Evolutionary conservation across 2,113 vertebrate genomes (phyloP), one percentile per base, ranked within the genome.

Genomic region (Haliaeetus leucogaster): DNA sequence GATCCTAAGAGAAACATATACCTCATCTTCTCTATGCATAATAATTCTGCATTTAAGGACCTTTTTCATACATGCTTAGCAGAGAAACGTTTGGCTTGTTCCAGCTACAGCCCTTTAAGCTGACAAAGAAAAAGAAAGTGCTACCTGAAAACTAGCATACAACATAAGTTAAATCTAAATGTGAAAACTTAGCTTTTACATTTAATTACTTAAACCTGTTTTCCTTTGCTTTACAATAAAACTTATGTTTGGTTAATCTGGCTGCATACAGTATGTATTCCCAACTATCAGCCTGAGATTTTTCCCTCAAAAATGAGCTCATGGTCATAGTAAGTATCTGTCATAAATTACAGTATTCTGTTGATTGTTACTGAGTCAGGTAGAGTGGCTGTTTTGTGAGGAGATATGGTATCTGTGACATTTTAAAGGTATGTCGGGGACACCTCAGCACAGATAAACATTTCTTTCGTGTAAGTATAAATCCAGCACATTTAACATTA

Each of bases 41-140:
- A 30, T 29, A 76, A 59, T 67, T 76, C 42, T 85, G 11, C 20
- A 27, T 84, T 79, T 74, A 52, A 85, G 16, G 8, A 26, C 2
- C 1, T 70, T 86, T 80, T 50, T n/a, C 11, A 62, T 45, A 27
- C 4, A 83, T 1, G 0, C 12, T 61, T 43, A 55, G 11, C 7
- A 52, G 65, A 70, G 14, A 27, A 43, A 36, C 14, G 11, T 48
- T 66, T 68, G 16, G 10, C 10, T 86, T 50, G 10, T 53, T 76
- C 30, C 36, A 47, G 29, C 16, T 45, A 40, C 23, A 29, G 34
- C 43, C 14, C 16, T 80, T 16, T 5, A 72, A 65, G 6, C 1
- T 29, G 14, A 50, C 45, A 53, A 74, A 52, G 16, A 71, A 94
- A 43, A 78, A 45, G 16, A 71, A 94, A 48, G 22, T 16, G 4